These are phyloP conservation scores for Silurus aristotelis DNA, from an alignment of 2,797 vertebrate genomes.

Conservation along the genomic window DNA sequence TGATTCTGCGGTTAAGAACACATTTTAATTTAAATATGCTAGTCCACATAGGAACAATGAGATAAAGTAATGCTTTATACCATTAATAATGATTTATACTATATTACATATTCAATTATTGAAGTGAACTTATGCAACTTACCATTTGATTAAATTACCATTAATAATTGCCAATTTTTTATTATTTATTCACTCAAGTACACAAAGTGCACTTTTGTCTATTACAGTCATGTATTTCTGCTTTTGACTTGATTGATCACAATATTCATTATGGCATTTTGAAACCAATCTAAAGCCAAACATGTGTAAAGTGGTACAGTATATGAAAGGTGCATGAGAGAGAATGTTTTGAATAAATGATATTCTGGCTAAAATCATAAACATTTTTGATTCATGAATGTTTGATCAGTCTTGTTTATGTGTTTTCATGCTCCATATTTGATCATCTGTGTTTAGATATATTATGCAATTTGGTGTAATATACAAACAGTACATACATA, in stretches of 20 bases:
- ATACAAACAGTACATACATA: too few species aligned
- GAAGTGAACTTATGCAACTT: too few species aligned
- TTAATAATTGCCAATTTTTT: too few species aligned
- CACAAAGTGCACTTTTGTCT: background rate
- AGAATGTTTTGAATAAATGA: background rate
- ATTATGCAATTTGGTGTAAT: too few species aligned
- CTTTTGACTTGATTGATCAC: background rate
- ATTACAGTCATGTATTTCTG: background rate
- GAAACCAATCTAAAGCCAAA: background rate
- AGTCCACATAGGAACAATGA: background rate
- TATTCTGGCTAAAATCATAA: background rate
- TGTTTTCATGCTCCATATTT: background rate
- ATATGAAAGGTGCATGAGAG: background rate
- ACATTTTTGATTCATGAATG: background rate
- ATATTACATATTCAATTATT: too few species aligned
- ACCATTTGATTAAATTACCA: too few species aligned
- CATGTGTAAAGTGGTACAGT: background rate
- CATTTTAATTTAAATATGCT: background rate
- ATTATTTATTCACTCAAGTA: too few species aligned
- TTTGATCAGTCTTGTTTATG: background rate
- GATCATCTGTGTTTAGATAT: too few species aligned
- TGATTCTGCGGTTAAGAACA: background rate
- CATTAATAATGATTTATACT: background rate
- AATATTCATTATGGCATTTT: background rate
- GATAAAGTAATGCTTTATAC: background rate